phyloP scores from a whole-genome alignment of 2,113 vertebrate genomes.

The Pelusios castaneus region DNA sequence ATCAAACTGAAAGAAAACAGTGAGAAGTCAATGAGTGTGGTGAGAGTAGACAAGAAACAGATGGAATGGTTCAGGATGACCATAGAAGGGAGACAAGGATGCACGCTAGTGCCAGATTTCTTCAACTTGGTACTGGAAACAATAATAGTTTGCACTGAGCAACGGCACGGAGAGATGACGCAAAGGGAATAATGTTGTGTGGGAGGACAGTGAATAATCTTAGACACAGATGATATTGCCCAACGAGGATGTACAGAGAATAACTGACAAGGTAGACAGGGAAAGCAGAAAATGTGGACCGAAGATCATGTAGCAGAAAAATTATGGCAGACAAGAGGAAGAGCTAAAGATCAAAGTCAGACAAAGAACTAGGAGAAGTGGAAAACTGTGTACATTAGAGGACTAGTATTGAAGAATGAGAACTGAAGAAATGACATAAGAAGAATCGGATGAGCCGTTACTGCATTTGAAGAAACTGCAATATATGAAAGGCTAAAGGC shows the following conservation, averaged over 20 bases:
- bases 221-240: background rate
- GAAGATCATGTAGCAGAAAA: background rate
- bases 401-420: background rate
- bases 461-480: background rate
- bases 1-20: background rate
- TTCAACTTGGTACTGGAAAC: background rate
- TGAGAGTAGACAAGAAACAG: background rate
- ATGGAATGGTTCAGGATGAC: background rate
- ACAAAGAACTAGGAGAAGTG: background rate
- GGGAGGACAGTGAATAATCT: background rate
- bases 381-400: background rate
- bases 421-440: background rate
- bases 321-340: background rate
- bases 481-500: background rate
- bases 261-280: background rate
- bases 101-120: background rate
- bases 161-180: background rate
- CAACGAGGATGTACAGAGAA: background rate
- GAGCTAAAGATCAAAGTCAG: background rate
- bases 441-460: background rate
- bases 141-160: background rate
- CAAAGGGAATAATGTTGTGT: background rate
- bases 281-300: background rate
- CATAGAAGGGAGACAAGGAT: background rate
- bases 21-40: background rate